These are phyloP conservation scores for Dilophus febrilis DNA, from an alignment of 2,888 invertebrate genomes.

Conservation along the genomic window DNA sequence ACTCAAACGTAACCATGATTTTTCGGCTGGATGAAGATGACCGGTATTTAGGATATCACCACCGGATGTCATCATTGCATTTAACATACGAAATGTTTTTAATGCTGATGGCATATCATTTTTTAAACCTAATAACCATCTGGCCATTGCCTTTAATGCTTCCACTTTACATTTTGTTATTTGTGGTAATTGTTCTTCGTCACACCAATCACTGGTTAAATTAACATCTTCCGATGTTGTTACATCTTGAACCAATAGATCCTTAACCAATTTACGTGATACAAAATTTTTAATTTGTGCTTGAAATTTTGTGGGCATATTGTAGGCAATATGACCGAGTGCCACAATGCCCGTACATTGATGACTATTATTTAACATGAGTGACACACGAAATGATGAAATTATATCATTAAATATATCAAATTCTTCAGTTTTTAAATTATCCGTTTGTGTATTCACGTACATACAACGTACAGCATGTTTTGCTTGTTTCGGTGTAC, in stretches of 20 bases:
- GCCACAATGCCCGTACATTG: slow-evolving; percentile 90
- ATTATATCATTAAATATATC: slow-evolving; percentile 68
- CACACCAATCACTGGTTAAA: slow-evolving; percentile 45
- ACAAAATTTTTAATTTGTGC: slow-evolving; percentile 87
- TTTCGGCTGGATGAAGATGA: slow-evolving; percentile 65
- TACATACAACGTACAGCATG: slow-evolving; percentile 86
- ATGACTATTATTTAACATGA: slow-evolving; percentile 57
- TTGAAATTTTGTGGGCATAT: slow-evolving; percentile 78
- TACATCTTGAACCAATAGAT: slow-evolving; percentile 70
- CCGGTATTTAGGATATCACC: slow-evolving; percentile 68
- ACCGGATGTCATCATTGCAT: slow-evolving; percentile 83
- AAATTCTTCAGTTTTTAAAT: slow-evolving; percentile 21
- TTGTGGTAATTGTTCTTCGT: slow-evolving; percentile 71
- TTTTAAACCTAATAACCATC: slow-evolving; percentile 86
- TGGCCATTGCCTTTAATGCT: slow-evolving; percentile 89
- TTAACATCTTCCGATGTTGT: slow-evolving; percentile 15
- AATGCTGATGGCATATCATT: slow-evolving; percentile 74
- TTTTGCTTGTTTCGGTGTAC: slow-evolving; percentile 90
- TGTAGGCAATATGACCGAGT: slow-evolving; percentile 84
- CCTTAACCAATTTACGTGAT: slow-evolving; percentile 88
- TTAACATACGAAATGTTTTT: slow-evolving; percentile 87
- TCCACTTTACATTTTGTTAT: slow-evolving; percentile 87
- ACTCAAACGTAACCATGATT: slow-evolving; percentile 80
- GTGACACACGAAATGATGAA: slow-evolving; percentile 57
- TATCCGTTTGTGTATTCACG: slow-evolving; percentile 49